Evolutionary conservation across 2,113 vertebrate genomes (phyloP).

Genomic region (Gulo gulo): DNA sequence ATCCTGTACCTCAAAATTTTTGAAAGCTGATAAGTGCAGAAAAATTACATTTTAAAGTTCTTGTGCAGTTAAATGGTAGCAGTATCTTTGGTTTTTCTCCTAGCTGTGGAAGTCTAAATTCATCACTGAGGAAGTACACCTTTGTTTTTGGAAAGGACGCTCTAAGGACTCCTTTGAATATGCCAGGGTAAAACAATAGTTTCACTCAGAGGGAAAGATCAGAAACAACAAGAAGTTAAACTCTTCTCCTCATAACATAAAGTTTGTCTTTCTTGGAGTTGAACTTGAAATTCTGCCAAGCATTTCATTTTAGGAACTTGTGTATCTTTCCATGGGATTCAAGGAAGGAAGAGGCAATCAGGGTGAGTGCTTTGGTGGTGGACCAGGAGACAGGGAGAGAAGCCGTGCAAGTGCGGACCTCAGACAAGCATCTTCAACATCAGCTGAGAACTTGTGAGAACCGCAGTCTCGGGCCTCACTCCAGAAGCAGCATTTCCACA

Average conservation of each 20-base stretch:
- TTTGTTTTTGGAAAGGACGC: background rate
- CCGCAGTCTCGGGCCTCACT: rapidly evolving
- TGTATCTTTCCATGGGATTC: background rate
- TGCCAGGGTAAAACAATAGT: background rate
- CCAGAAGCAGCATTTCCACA: background rate
- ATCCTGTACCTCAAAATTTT: background rate
- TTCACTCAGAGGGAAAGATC: background rate
- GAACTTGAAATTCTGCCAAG: background rate
- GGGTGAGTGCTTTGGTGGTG: background rate
- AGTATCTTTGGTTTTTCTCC: background rate
- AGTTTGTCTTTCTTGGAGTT: background rate
- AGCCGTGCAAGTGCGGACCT: background rate
- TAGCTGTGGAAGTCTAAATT: background rate
- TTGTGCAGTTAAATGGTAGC: background rate
- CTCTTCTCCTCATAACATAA: background rate
- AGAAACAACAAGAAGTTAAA: background rate
- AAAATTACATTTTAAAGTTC: background rate
- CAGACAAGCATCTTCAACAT: background rate
- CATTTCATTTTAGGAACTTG: background rate
- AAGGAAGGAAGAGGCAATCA: background rate
- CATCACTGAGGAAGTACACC: background rate
- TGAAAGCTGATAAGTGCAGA: background rate
- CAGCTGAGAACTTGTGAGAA: background rate
- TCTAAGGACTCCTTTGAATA: background rate
- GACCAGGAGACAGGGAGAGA: background rate